Conservation (phyloP, 2,113 vertebrate species). For the Otocyon megalotis region DNA sequence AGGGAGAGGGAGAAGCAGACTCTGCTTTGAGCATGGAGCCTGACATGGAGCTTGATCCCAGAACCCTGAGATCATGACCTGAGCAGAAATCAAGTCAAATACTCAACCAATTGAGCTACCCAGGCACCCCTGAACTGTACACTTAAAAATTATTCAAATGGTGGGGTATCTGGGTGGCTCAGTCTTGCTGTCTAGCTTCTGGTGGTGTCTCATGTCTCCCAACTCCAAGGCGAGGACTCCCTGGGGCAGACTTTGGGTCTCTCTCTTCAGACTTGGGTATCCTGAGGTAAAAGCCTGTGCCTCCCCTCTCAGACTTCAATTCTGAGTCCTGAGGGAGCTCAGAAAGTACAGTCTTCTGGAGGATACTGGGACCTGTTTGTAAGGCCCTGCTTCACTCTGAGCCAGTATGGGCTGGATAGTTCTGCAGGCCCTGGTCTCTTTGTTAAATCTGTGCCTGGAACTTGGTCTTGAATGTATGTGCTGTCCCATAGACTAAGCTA, state of each 20-base stretch:
- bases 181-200: background rate
- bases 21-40: background rate
- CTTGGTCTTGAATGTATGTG: background rate
- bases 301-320: background rate
- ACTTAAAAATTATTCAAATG: background rate
- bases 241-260: background rate
- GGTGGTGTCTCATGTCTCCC: background rate
- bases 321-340: background rate
- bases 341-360: background rate
- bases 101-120: background rate
- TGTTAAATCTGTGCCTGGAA: background rate
- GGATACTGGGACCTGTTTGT: too few species aligned
- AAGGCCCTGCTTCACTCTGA: background rate
- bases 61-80: background rate
- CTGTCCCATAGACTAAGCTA: background rate
- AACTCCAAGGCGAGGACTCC: background rate
- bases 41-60: background rate
- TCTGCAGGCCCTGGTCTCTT: background rate
- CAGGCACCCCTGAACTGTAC: background rate
- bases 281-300: background rate
- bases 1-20: background rate
- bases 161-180: background rate
- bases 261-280: background rate
- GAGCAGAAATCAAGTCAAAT: background rate
- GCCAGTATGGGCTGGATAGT: background rate